Evolutionary conservation across 53 echinoderm and acorn worm genomes (phyloP).

Genomic region (Henricia sp.): DNA sequence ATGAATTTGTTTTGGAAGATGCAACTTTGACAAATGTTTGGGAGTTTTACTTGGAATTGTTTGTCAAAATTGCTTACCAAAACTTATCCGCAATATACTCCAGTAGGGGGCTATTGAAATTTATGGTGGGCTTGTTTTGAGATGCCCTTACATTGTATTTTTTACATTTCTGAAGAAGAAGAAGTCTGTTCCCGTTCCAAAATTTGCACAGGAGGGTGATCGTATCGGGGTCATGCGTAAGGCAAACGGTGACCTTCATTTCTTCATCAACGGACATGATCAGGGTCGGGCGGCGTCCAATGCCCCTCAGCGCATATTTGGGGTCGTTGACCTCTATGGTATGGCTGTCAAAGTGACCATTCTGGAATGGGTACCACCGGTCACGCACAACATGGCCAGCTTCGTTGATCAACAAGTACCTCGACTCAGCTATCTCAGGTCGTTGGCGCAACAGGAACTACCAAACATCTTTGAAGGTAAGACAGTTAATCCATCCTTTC

Average conservation of each 20-base stretch:
- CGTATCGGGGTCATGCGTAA: slow-evolving; percentile 83
- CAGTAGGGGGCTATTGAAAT: no score
- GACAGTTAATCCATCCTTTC: neutral
- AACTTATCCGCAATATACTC: no score
- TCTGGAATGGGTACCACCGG: slow-evolving; percentile 70
- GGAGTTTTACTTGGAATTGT: no score
- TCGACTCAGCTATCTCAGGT: slow-evolving; percentile 81
- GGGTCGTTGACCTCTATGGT: slow-evolving; percentile 96
- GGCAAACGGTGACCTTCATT: slow-evolving; percentile 88
- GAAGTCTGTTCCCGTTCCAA: no score
- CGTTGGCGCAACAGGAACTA: slow-evolving; percentile 81
- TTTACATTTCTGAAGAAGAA: no score
- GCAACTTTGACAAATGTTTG: no score
- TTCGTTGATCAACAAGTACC: slow-evolving; percentile 71
- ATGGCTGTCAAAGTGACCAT: slow-evolving; percentile 91
- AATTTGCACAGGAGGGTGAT: slow-evolving; percentile 69
- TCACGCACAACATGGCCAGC: slow-evolving; percentile 63
- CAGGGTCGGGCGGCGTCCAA: slow-evolving; percentile 86
- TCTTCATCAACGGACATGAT: slow-evolving; percentile 95
- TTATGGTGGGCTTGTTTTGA: no score
- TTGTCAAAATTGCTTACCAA: no score
- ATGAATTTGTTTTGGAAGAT: no score
- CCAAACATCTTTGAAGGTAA: slow-evolving; percentile 87
- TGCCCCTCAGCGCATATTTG: slow-evolving; percentile 76
- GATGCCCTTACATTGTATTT: no score